Evolutionary conservation across 92 coral and sea anemone species (phyloP).

Genomic region (Epizoanthus stellaris): DNA sequence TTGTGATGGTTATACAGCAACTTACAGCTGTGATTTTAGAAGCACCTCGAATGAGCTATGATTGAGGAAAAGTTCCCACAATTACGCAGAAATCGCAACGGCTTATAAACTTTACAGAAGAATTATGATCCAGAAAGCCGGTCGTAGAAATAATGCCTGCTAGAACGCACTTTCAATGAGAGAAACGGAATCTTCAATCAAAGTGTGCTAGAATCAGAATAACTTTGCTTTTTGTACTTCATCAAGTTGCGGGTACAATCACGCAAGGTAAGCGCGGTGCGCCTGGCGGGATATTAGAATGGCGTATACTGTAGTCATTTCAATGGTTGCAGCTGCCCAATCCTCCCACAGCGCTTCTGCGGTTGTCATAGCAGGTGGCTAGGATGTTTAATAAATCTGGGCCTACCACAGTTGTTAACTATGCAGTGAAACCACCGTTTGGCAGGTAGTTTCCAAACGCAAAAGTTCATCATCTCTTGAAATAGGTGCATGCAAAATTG

Average conservation of each 20-base stretch:
- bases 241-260: conserved; percentile 1
- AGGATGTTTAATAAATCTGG: conserved; percentile 7
- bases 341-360: background rate
- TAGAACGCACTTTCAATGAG: background rate
- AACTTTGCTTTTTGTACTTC: background rate
- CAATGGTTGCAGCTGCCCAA: background rate
- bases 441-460: conserved; percentile 17
- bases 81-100: background rate
- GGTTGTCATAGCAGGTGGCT: conserved; percentile 25
- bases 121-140: background rate
- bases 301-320: conserved; percentile 21
- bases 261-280: background rate
- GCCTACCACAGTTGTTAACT: background rate
- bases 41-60: background rate
- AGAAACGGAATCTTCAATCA: background rate
- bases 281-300: background rate
- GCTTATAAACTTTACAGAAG: background rate
- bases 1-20: background rate
- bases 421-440: conserved; percentile 18
- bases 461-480: conserved; percentile 37
- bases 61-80: background rate
- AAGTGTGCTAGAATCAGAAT: background rate
- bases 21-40: background rate
- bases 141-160: background rate
- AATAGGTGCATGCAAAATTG: conserved; percentile 14